Base-by-base conservation (phyloP, 1,140 invertebrate species). In the Rhagoletis pomonella region DNA sequence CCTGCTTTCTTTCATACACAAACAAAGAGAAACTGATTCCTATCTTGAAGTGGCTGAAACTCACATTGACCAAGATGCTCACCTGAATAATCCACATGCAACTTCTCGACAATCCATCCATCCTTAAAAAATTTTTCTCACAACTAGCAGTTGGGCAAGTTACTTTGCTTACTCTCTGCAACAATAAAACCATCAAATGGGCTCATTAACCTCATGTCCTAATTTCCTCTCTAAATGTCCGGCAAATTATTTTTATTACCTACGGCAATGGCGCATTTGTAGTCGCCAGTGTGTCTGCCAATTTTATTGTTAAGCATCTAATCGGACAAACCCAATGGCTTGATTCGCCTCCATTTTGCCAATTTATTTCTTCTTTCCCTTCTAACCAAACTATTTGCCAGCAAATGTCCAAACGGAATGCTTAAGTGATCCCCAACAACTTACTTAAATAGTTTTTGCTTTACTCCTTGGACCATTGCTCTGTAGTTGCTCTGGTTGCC, bases 241-340 rank as follows among this genome's bases (percentile, higher is more conserved):
- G n/a, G 47, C 73, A 29, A 81, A 81, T 81, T 81, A 81, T 81
- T 81, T 81, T 81, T 81, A 81, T 81, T 81, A n/a, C 73, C 19
- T 19, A 55, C 73, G 47, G 47, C 14, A 81, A 81, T 81, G 44
- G 6, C 73, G 55, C 10, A 9, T 81, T 81, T 17, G 73, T 19
- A 81, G 7, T 55, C 73, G 73, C 9, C 47, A 50, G 17, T n/a
- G n/a, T 55, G 73, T 55, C 42, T 58, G 17, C n/a, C 47, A 50
- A 81, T 81, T n/a, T 12, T 50, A 29, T 17, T 81, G 73, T 81
- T 58, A n/a, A 81, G 44, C 44, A 19, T 55, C 47, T 81, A 81
- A 81, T 62, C 60, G 60, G n/a, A 62, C 12, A 62, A n/a, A 62
- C n/a, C 73, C n/a, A 67, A 67, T 29, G 6, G 73, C 39, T 12